phyloP scores from a whole-genome alignment of 2,113 vertebrate species.

The Lepisosteus oculatus region DNA sequence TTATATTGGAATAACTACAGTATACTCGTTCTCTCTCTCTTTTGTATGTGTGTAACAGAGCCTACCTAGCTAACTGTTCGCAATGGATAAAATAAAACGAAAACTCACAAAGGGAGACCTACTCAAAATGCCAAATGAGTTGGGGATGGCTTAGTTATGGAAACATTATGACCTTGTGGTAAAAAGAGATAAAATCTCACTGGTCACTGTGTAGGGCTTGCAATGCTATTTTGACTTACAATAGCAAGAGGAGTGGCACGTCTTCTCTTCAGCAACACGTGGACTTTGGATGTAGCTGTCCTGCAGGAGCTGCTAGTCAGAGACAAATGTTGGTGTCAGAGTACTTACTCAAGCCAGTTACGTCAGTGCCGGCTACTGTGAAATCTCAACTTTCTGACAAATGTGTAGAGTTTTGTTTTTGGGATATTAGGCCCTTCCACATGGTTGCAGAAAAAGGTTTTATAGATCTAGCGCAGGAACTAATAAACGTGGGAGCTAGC shows the following conservation, averaged over 20 bases:
- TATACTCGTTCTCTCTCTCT: too few species aligned
- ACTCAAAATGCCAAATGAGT: background rate
- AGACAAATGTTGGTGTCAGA: background rate
- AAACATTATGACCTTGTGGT: background rate
- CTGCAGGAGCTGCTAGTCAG: background rate
- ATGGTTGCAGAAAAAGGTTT: background rate
- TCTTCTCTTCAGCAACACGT: background rate
- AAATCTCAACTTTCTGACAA: constrained; percentile 1
- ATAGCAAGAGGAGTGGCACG: constrained; percentile 3
- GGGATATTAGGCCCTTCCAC: background rate
- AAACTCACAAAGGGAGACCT: background rate
- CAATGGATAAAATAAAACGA: too few species aligned
- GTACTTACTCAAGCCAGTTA: background rate
- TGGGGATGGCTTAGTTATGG: background rate
- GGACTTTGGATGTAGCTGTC: background rate
- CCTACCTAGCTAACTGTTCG: too few species aligned
- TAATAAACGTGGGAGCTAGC: constrained; percentile 7
- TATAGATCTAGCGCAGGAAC: constrained; percentile 6
- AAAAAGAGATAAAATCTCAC: background rate
- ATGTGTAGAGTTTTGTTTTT: constrained; percentile 1
- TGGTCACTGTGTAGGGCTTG: background rate
- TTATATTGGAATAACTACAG: too few species aligned
- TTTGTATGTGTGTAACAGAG: too few species aligned
- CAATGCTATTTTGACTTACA: background rate
- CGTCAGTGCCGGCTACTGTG: background rate